Base-by-base conservation (phyloP, 1,140 invertebrate species). In the Bombus fervidus region DNA sequence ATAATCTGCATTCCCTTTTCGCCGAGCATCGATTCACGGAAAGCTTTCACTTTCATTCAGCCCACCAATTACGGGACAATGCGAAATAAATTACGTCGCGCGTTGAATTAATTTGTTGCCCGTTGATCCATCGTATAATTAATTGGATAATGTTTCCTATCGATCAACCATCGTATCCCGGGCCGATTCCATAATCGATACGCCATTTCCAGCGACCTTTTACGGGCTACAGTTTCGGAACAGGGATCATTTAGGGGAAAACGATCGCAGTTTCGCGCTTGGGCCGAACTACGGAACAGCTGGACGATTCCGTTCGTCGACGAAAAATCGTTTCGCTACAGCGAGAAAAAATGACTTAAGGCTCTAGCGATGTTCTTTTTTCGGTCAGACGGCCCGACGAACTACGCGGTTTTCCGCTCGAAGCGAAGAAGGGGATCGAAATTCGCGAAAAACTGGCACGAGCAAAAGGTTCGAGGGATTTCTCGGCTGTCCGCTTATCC, bases 51-150 rank as follows among this genome's bases (percentile, higher is more conserved):
- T 84, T 84, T 86, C 84, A 77, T 62, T 86, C 75, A 62, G 43
- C 53, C 75, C 64, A 47, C 80, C 84, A 83, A 88, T 88, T 88
- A 81, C 43, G 73, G 73, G 84, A 87, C 86, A 87, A 87, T 87
- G 86, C 34, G 53, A 80, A 86, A 86, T 87, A 81, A 74, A 81
- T 86, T 81, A 81, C 73, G 62, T 64, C 77, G 68, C 66, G 28
- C 37, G 37, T 13, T 64, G 43, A 76, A 81, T 81, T 78, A 25
- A 85, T 81, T 81, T 64, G 72, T 81, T 37, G n/a, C 12, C 8
- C 68, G 25, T 84, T 84, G 25, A 84, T 62, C 83, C 12, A 1
- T 3, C 4, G 41, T 53, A 64, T 85, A 79, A 85, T 85, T 80
- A 85, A 80, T 85, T 73, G 72, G 41, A 31, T 79, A 79, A 84